These are phyloP conservation scores for Prosapia bicincta DNA, from an alignment of 2,888 invertebrate genomes.

Conservation along the genomic window DNA sequence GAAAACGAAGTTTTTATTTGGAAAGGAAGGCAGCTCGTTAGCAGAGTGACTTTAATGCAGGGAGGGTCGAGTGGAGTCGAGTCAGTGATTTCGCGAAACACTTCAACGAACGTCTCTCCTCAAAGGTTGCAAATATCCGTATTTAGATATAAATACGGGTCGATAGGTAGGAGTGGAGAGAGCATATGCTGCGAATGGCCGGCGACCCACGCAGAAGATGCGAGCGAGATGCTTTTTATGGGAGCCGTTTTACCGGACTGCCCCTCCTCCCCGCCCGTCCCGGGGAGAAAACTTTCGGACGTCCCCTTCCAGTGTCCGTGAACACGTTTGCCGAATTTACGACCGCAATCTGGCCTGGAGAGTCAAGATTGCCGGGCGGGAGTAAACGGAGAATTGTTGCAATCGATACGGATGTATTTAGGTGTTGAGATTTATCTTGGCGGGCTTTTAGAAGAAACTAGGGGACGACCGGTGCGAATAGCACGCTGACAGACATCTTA, in stretches of 20 bases:
- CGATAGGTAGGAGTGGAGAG: background rate
- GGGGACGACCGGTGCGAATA: no score
- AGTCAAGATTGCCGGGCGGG: slow-evolving; percentile 11
- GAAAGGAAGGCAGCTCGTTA: no score
- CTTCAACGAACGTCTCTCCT: background rate
- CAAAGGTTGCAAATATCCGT: background rate
- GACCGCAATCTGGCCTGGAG: slow-evolving; percentile 22
- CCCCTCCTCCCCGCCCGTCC: background rate
- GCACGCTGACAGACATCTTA: no score
- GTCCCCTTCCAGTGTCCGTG: background rate
- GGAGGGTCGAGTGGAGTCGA: no score
- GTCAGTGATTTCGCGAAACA: background rate
- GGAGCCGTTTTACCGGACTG: background rate
- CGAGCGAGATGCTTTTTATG: background rate
- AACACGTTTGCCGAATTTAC: slow-evolving; percentile 30
- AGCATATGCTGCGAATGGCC: background rate
- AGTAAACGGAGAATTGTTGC: no score
- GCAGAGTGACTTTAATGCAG: no score
- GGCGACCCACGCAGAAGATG: background rate
- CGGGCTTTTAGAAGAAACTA: no score
- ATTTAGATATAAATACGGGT: background rate
- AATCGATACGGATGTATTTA: no score
- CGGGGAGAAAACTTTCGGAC: background rate
- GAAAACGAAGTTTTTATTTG: no score
- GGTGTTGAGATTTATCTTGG: no score